Conservation (phyloP, 2,888 invertebrate species). For the Gortyna flavago region DNA sequence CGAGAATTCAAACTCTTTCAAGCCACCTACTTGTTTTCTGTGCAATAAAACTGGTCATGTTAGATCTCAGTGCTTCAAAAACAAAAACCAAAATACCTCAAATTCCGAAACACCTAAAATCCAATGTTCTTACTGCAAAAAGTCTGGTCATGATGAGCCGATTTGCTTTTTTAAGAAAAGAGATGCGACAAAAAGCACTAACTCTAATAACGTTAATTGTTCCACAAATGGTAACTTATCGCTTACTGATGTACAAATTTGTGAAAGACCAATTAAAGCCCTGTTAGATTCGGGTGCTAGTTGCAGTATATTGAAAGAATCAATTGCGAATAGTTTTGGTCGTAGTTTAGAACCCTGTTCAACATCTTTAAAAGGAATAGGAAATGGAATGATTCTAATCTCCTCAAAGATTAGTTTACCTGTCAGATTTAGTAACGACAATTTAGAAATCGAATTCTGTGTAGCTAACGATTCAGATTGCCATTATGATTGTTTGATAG, state of each 20-base stretch:
- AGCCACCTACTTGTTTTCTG: background rate
- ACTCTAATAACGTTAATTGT: too few species aligned
- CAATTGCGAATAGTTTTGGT: slow-evolving; percentile 11
- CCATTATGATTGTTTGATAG: background rate
- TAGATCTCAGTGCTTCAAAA: background rate
- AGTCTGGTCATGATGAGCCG: too few species aligned
- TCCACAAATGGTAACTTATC: slow-evolving; percentile 8
- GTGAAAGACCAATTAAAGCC: slow-evolving; percentile 5
- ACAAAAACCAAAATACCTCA: too few species aligned
- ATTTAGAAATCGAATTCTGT: slow-evolving; percentile 2
- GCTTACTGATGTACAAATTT: background rate
- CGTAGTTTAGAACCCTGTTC: slow-evolving; percentile 9
- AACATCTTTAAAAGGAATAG: slow-evolving; percentile 15
- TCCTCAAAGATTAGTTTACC: slow-evolving; percentile 7
- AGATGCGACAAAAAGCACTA: too few species aligned
- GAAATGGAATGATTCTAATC: slow-evolving; percentile 1
- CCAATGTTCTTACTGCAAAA: too few species aligned
- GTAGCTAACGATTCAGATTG: background rate
- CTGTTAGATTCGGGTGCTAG: slow-evolving; percentile 14
- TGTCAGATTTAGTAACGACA: slow-evolving; percentile 7
- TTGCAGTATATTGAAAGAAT: slow-evolving; percentile 14
- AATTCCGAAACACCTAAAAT: too few species aligned
- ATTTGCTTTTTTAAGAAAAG: too few species aligned
- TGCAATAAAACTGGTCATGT: slow-evolving; percentile 14
- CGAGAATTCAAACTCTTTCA: background rate